Percentiles rank a stretch among this genome's conserved stretches.
These are phyloP conservation scores for Eidolon helvum DNA, from an alignment of 2,113 vertebrate genomes.

Conservation along the genomic window DNA sequence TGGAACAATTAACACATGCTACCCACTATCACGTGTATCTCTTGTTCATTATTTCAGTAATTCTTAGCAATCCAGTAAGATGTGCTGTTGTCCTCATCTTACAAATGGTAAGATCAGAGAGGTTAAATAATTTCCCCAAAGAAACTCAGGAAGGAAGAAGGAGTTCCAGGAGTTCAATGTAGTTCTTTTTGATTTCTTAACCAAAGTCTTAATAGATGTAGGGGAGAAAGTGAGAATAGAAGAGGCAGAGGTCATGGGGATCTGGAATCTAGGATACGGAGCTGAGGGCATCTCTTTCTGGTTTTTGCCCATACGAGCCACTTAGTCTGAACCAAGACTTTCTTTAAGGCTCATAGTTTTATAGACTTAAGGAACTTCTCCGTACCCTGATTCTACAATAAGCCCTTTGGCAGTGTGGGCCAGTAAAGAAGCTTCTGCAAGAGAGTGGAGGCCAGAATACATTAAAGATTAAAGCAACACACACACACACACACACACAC, in stretches of 20 bases:
- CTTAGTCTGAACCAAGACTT: neutral
- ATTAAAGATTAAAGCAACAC: neutral
- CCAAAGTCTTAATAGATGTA: neutral
- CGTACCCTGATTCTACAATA: neutral
- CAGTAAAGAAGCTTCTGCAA: conserved; percentile 4
- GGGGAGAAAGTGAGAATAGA: neutral
- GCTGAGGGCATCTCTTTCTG: neutral
- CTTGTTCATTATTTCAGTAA: neutral
- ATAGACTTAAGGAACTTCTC: neutral
- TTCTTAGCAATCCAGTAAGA: neutral
- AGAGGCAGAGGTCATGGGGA: rapidly evolving
- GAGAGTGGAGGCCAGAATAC: neutral
- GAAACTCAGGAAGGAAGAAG: neutral
- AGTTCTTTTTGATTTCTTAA: neutral
- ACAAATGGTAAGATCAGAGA: neutral
- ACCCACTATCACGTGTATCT: neutral
- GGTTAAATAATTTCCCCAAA: neutral
- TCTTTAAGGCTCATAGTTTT: neutral
- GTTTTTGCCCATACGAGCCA: neutral
- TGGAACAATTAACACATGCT: neutral
- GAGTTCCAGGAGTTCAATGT: neutral
- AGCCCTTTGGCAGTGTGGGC: neutral
- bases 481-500: neutral
- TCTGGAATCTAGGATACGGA: neutral
- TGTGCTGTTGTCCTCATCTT: neutral